Conservation (phyloP, 92 coral and sea anemone genomes). For the Epizoanthus scotinus region DNA sequence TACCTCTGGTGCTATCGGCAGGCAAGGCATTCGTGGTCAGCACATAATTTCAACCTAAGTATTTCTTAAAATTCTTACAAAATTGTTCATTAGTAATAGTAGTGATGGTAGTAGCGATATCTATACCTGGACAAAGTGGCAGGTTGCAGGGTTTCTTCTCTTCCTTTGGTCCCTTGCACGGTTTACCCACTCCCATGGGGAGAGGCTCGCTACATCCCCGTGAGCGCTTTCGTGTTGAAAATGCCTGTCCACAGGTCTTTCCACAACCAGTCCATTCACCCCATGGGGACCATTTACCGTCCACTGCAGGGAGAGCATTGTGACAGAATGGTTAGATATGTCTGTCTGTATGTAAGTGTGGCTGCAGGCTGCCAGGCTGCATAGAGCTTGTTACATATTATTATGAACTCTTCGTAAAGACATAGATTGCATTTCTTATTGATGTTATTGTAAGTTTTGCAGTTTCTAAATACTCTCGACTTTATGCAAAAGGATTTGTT, state of each 20-base stretch:
- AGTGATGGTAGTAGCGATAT: too few species aligned
- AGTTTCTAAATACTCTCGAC: too few species aligned
- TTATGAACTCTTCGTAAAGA: too few species aligned
- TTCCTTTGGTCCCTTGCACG: constrained; percentile 11
- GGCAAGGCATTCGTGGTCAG: constrained; percentile 16
- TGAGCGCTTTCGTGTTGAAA: constrained; percentile 21
- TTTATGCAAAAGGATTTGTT: too few species aligned
- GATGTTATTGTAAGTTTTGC: too few species aligned
- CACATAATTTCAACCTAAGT: constrained; percentile 1
- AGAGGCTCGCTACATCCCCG: constrained; percentile 24
- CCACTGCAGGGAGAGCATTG: background rate
- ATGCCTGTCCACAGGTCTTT: constrained; percentile 31
- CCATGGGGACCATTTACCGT: constrained; percentile 38
- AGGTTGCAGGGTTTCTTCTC: constrained; percentile 29
- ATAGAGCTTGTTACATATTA: too few species aligned
- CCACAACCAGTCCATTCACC: constrained; percentile 15
- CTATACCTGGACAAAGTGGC: constrained; percentile 33
- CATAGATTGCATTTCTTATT: too few species aligned
- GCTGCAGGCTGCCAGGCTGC: too few species aligned
- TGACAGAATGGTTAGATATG: too few species aligned
- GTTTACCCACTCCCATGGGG: constrained; percentile 29
- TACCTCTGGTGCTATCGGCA: constrained; percentile 22
- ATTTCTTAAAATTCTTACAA: too few species aligned
- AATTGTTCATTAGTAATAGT: too few species aligned
- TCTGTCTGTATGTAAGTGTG: too few species aligned